Base-by-base conservation (phyloP, 2,888 invertebrate species). In the Brassicogethes aeneus region DNA sequence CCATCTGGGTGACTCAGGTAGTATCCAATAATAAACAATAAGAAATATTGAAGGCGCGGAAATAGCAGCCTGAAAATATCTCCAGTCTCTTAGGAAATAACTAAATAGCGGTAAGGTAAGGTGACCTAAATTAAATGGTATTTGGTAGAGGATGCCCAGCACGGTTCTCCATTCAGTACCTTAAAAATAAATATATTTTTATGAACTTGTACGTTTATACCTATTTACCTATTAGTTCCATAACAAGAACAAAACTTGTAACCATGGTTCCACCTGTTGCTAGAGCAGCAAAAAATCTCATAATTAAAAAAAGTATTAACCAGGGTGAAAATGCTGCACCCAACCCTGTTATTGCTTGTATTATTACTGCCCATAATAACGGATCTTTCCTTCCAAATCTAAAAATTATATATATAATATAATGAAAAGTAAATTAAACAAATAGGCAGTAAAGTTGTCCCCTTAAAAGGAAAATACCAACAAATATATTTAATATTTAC, bases 221-320 rank as follows among this genome's bases (percentile, higher is more conserved):
- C 5, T 32, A 34, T 52, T 53, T 56, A 66, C 82, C 82, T 39
- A 80, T 74, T 15, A 81, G 63, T 60, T 82, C 82, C 81, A 82
- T 81, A 5, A 76, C 73, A 2, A 82, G 68, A 2, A 82, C 81
- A 48, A 82, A 82, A 57, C 81, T 81, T 34, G 84, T 85, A 37
- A 85, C 81, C 84, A 90, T 90, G 0, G 85, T 84, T 29, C 89
- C 89, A 34, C 86, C 87, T 1, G 85, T 86, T 7, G 85, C 85
- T 15, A 84, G 71, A 0, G 85, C 87, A 10, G 80, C 75, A 14
- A 86, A 57, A 59, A 87, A 83, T 33, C 87, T 72, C 36, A 84
- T 72, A 0, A 80, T 42, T 5, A 85, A 75, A 56, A 87, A 84
- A 3, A 70, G 51, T 61, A 68, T 64, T 41, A 76, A 80, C 70